Evolutionary conservation across 2,888 invertebrate species (phyloP), one percentile per base, ranked within the genome.

Genomic region (Limulus polyphemus): DNA sequence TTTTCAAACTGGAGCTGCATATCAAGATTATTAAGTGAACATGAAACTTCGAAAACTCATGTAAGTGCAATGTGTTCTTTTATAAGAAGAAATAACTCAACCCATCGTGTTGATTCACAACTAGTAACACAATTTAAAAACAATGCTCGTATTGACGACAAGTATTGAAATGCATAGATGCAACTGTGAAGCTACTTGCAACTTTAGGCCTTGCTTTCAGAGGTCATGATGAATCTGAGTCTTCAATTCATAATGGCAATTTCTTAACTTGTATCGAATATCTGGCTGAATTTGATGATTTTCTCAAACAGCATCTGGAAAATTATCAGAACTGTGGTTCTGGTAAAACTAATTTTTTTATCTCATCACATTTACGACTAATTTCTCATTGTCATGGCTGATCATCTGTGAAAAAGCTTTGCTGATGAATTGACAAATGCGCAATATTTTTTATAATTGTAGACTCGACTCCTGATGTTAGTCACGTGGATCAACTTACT

Each of bases 401-500:
- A 71, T 59, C 67, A 70, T 58, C 69, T 71, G 16, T 51, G 55
- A 69, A 68, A 60, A 68, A 48, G 49, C 72, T 72, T 67, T 47
- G 71, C 12, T 63, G 67, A 54, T 71, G 73, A 70, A 56, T 74
- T 60, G 71, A 71, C 69, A 59, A 57, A 60, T 65, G 68, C 63
- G 65, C 65, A 54, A 68, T 57, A 57, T 68, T 56, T 51, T 68
- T 67, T 12, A 56, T 71, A 58, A 66, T 67, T 60, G 69, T 72
- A 49, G 71, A 72, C 52, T 69, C 68, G n/a, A n/a, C n/a, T n/a
- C n/a, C n/a, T n/a, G n/a, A n/a, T n/a, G n/a, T n/a, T n/a, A n/a
- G n/a, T n/a, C 72, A 72, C 65, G 58, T 71, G 65, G 72, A 73
- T 65, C 73, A 74, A 59, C 65, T 74, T 49, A 70, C 72, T 61